phyloP scores from a whole-genome alignment of 2,888 invertebrate genomes.

The Caenorhabditis drosophilae region DNA sequence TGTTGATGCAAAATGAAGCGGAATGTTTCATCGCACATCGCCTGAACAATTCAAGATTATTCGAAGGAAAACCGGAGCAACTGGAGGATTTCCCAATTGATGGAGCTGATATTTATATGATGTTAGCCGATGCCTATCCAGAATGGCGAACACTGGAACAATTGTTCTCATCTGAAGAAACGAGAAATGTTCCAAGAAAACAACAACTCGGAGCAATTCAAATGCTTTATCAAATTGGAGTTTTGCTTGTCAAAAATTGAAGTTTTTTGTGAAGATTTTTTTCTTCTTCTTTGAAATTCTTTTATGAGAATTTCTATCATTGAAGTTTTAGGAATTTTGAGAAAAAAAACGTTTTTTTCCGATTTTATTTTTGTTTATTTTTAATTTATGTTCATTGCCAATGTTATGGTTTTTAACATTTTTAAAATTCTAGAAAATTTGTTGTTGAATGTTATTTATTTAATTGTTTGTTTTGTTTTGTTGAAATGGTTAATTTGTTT shows the following conservation, averaged over 20 bases:
- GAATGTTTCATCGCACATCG: slow-evolving; percentile 57
- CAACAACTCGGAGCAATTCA: slow-evolving; percentile 25
- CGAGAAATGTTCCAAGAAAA: slow-evolving; percentile 11
- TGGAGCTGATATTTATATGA: slow-evolving; percentile 24
- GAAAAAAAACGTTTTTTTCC: no score
- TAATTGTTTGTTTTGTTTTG: no score
- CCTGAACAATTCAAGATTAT: slow-evolving; percentile 59
- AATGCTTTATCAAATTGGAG: slow-evolving; percentile 28
- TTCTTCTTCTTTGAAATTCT: neutral
- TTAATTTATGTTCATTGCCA: no score
- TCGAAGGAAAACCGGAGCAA: slow-evolving; percentile 56
- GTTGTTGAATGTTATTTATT: no score
- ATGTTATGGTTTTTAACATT: no score
- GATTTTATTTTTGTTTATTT: no score
- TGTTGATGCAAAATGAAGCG: slow-evolving; percentile 58
- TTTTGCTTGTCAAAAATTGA: slow-evolving; percentile 32
- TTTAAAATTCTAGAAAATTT: no score
- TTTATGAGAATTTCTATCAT: no score
- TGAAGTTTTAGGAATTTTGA: no score
- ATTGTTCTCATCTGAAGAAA: slow-evolving; percentile 15
- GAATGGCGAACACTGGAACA: slow-evolving; percentile 52
- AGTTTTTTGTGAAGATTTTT: neutral
- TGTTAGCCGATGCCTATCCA: slow-evolving; percentile 48
- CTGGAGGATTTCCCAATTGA: slow-evolving; percentile 43
- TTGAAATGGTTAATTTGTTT: no score